These are phyloP conservation scores for Macrosteles quadrilineatus DNA, from an alignment of 1,140 invertebrate species.

Conservation along the genomic window DNA sequence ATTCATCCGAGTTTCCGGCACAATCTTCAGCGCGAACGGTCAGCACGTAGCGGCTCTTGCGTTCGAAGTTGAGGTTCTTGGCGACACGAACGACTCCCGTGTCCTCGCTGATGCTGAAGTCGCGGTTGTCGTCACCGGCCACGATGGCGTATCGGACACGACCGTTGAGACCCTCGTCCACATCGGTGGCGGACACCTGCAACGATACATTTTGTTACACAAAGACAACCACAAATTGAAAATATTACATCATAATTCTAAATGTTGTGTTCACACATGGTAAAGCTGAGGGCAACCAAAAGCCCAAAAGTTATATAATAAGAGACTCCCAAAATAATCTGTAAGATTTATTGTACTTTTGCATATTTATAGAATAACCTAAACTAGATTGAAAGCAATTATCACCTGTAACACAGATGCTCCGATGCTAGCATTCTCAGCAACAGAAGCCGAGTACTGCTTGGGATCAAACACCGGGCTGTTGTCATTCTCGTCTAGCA, in stretches of 20 bases:
- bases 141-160: constrained; percentile 84
- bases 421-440: constrained; percentile 92
- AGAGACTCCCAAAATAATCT: too few relatives aligned
- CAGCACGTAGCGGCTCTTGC: constrained; percentile 79
- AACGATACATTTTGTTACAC: too few relatives aligned
- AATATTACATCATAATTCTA: too few relatives aligned
- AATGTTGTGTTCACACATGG: too few relatives aligned
- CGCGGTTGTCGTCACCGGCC: constrained; percentile 86
- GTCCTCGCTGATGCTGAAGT: constrained; percentile 88
- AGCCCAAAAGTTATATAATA: too few relatives aligned
- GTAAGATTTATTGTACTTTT: too few relatives aligned
- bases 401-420: constrained; percentile 82
- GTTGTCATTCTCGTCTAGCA: constrained; percentile 94
- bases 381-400: too few relatives aligned
- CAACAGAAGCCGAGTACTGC: constrained; percentile 82
- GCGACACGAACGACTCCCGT: constrained; percentile 85
- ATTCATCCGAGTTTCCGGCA: constrained; percentile 62
- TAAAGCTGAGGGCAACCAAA: too few relatives aligned
- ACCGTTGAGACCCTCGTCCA: constrained; percentile 87
- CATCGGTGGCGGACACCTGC: constrained; percentile 87
- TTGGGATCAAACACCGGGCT: constrained; percentile 86
- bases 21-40: constrained; percentile 88
- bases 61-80: constrained; percentile 90
- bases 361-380: too few relatives aligned
- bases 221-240: too few relatives aligned